Conservation (phyloP, 2,113 vertebrate species). For the Dunckerocampus dactyliophorus region DNA sequence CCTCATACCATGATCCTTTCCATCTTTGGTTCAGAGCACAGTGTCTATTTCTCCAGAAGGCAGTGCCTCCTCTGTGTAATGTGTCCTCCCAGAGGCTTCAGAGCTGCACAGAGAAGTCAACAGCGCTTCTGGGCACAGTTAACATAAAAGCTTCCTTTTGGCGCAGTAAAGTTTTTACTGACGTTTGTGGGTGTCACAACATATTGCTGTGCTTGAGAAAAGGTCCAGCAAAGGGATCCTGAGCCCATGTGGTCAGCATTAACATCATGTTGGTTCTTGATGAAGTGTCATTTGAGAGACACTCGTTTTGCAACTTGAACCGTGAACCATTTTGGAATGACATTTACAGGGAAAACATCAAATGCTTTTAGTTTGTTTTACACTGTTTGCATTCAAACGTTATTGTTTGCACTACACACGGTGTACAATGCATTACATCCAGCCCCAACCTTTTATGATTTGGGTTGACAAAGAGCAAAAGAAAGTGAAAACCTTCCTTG, state of each 20-base stretch:
- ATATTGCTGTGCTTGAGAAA: conserved; percentile 1
- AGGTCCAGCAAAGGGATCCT: neutral
- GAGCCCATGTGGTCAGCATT: conserved; percentile 9
- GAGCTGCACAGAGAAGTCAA: conserved; percentile 4
- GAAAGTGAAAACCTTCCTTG: neutral
- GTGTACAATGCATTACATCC: neutral
- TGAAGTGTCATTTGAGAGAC: neutral
- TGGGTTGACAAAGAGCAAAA: neutral
- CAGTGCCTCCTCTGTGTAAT: neutral
- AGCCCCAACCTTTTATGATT: neutral
- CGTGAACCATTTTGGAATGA: neutral
- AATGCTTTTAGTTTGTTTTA: neutral
- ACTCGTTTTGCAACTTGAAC: neutral
- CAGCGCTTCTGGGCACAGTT: conserved; percentile 1
- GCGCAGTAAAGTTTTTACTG: conserved; percentile 2
- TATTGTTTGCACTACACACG: neutral
- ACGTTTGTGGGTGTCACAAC: conserved; percentile 6
- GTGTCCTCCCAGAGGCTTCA: neutral
- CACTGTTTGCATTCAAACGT: neutral
- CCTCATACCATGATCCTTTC: neutral
- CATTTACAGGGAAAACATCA: neutral
- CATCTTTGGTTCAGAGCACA: neutral
- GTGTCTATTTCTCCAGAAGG: neutral
- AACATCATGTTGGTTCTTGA: conserved; percentile 4
- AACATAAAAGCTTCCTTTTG: conserved; percentile 10